Evolutionary conservation across 2,113 vertebrate species (phyloP), one percentile per base, ranked within the genome.

Genomic region (Bostrychus sinensis): DNA sequence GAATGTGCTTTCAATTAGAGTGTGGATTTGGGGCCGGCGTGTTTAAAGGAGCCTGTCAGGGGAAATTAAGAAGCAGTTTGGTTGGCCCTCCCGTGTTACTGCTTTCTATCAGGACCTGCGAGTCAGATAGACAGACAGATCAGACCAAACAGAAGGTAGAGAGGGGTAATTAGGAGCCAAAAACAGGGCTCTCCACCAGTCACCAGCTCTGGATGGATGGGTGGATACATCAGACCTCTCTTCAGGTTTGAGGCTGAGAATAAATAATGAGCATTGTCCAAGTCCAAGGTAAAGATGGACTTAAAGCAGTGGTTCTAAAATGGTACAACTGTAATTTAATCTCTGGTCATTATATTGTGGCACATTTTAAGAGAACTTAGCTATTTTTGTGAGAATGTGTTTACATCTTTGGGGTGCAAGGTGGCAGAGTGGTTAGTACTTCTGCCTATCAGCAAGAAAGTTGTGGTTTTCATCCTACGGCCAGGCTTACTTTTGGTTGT

Each of bases 1-100:
- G 93, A 98, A 98, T 99, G 95, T 99, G 97, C 94, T 95, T 98
- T 98, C 96, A 96, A 98, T 99, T 98, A 98, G 90, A 92, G 89
- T 81, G 84, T 94, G 93, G 93, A 94, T 92, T 90, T 91, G 82
- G 93, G 45, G 91, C 93, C 94, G 64, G 86, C 87, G 86, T 94
- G 96, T 98, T 97, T 96, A 95, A 95, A 96, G 91, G 92, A 85
- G 92, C 89, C 95, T 98, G 96, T 99, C 97, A 98, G 92, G 91
- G 93, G 94, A 97, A 96, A 98, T 98, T 95, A 98, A 97, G 94
- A 93, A 93, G 93, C 91, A 91, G 93, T 95, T 96, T 94, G 93
- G 93, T 94, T 94, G 92, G 91, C 14, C 91, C 80, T 74, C 69
- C 92, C 12, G 89, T 90, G 94, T 94, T 92, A 90, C 95, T 99